Conservation (phyloP, 2,797 vertebrate genomes). For the Parambassis ranga region DNA sequence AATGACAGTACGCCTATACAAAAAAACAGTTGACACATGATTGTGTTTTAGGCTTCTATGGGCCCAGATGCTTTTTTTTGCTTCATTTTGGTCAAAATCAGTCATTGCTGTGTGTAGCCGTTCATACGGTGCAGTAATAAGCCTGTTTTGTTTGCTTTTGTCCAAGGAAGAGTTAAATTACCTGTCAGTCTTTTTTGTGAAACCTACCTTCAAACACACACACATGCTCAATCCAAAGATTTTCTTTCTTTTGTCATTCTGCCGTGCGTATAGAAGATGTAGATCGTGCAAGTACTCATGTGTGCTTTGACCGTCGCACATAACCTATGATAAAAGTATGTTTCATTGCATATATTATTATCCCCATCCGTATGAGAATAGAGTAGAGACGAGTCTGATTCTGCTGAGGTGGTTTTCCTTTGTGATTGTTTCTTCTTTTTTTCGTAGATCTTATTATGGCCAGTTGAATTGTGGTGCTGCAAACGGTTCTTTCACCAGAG, state of each 20-base stretch:
- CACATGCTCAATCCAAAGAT: conserved; percentile 80
- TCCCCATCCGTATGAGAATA: conserved; percentile 59
- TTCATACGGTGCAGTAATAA: no score
- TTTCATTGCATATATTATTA: conserved; percentile 67
- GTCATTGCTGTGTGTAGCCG: conserved; percentile 5
- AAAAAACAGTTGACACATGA: conserved; percentile 61
- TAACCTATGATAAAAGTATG: conserved; percentile 63
- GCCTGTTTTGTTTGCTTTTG: conserved; percentile 14
- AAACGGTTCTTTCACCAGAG: conserved; percentile 48
- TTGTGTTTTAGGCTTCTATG: conserved; percentile 63
- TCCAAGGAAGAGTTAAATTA: conserved; percentile 13
- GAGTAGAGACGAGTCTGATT: conserved; percentile 63
- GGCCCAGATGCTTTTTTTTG: conserved; percentile 60
- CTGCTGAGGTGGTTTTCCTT: conserved; percentile 68
- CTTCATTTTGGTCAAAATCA: conserved; percentile 25
- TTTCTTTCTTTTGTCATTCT: conserved; percentile 70
- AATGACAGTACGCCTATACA: conserved; percentile 45
- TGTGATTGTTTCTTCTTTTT: conserved; percentile 53
- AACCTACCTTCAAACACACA: conserved; percentile 68
- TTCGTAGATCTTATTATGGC: conserved; percentile 61
- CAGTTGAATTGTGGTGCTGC: conserved; percentile 71
- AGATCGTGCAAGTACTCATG: conserved; percentile 57
- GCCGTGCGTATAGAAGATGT: conserved; percentile 69
- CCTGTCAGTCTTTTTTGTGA: conserved; percentile 7
- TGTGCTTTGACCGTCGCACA: conserved; percentile 68